Conservation (phyloP, 2,888 invertebrate genomes). For the Ashinkailepas kermadecensis region DNA sequence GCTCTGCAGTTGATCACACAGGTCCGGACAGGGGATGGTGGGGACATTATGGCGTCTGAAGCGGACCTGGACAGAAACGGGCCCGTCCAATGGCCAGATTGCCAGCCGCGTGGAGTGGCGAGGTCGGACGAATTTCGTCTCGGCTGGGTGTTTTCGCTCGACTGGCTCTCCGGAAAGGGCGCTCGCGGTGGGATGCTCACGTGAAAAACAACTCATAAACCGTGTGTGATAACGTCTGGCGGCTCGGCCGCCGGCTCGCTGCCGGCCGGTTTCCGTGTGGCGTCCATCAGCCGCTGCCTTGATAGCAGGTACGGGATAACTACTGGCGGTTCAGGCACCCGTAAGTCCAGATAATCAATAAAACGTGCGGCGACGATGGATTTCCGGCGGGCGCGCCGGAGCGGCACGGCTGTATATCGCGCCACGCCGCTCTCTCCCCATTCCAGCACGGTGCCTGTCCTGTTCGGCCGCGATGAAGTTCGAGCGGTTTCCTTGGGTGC, state of each 20-base stretch:
- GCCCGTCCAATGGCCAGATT: too few relatives aligned
- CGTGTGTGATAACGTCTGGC: neutral
- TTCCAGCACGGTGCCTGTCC: neutral
- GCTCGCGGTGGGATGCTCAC: neutral
- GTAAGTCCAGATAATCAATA: neutral
- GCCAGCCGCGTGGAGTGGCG: too few relatives aligned
- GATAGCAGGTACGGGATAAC: too few relatives aligned
- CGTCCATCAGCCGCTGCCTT: neutral
- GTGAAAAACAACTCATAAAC: neutral
- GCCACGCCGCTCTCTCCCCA: neutral
- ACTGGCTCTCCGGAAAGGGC: too few relatives aligned
- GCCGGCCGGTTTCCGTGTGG: neutral
- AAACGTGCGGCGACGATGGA: neutral
- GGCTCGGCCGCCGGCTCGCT: neutral
- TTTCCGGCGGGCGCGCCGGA: too few relatives aligned
- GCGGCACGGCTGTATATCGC: too few relatives aligned
- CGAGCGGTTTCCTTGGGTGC: neutral
- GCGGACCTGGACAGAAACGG: too few relatives aligned
- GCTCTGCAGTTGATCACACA: neutral
- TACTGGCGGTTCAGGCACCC: neutral
- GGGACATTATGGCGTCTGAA: too few relatives aligned
- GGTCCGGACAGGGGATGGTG: too few relatives aligned
- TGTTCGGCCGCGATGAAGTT: neutral
- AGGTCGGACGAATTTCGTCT: too few relatives aligned
- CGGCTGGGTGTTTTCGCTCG: too few relatives aligned